Evolutionary conservation across 2,888 invertebrate genomes (phyloP).

Genomic region (Cynaeus angustus): DNA sequence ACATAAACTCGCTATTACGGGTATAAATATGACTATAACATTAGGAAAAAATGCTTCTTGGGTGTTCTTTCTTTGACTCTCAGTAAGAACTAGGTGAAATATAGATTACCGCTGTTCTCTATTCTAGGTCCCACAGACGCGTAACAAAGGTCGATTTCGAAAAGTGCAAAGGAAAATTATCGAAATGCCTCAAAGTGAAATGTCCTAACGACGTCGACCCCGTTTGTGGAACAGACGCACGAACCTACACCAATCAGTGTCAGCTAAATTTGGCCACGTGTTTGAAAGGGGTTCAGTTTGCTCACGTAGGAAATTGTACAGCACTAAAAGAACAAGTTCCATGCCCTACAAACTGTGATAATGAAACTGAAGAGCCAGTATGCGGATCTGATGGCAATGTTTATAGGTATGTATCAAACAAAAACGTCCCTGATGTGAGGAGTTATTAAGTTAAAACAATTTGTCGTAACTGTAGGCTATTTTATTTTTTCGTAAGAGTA

Average conservation of each 20-base stretch:
- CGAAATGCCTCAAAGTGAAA: constrained; percentile 84
- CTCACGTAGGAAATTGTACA: constrained; percentile 92
- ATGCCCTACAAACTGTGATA: constrained; percentile 77
- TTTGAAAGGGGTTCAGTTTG: constrained; percentile 89
- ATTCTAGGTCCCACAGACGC: constrained; percentile 72
- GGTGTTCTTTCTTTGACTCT: no score
- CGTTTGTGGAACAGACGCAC: constrained; percentile 93
- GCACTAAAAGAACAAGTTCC: constrained; percentile 78
- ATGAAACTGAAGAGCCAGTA: constrained; percentile 80
- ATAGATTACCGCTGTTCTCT: background rate
- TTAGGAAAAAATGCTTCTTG: no score
- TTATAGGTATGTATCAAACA: constrained; percentile 77
- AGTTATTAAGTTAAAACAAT: background rate
- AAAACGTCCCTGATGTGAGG: background rate
- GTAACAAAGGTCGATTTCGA: constrained; percentile 84
- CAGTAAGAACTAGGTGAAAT: no score
- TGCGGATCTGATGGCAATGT: constrained; percentile 94
- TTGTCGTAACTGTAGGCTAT: background rate
- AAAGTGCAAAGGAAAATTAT: constrained; percentile 83
- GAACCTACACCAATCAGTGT: constrained; percentile 88
- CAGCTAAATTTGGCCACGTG: constrained; percentile 89
- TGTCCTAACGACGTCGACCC: constrained; percentile 83
- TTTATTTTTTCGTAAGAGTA: background rate
- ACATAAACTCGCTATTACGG: no score
- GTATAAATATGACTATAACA: no score